These are phyloP conservation scores for human (Homo sapiens) DNA, from an alignment of 2,113 vertebrate genomes.

Conservation along the genomic window GRCh38 chr1:230501501-230502000, in stretches of 20 bases:
- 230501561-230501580: not conserved
- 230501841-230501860: not conserved
- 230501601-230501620: not conserved
- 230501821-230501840: not conserved
- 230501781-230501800: not conserved
- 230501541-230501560: not conserved
- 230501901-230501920: too few species aligned
- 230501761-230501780: not conserved
- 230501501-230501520: fast-evolving
- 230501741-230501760: not conserved
- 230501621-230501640: not conserved
- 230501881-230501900: too few species aligned
- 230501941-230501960: too few species aligned
- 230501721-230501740: not conserved
- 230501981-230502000: too few species aligned
- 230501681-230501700: not conserved
- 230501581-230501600: not conserved
- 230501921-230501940: too few species aligned
- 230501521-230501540: not conserved
- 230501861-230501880: too few species aligned
- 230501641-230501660: not conserved
- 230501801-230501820: not conserved
- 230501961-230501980: too few species aligned
- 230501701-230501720: not conserved
- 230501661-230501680: not conserved